A percentile compares a stretch with the other conserved stretches of the same genome.
Conservation (phyloP, 2,888 invertebrate species). For the Tethea ocularis region DNA sequence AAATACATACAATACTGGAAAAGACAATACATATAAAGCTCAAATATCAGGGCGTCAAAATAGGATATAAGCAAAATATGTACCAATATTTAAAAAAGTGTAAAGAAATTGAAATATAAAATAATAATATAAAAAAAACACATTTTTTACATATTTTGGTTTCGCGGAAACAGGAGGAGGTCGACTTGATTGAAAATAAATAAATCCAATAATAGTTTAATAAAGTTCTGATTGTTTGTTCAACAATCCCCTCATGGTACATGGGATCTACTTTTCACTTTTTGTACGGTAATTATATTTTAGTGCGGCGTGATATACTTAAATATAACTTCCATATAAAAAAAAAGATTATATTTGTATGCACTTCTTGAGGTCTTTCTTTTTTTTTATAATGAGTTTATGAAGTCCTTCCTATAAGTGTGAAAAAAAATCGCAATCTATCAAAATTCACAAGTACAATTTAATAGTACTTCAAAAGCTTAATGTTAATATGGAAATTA, state of each 20-base stretch:
- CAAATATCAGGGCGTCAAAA: slow-evolving; percentile 76
- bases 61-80: slow-evolving; percentile 56
- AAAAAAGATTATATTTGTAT: slow-evolving; percentile 11
- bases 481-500: slow-evolving; percentile 59
- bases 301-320: slow-evolving; percentile 24
- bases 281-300: slow-evolving; percentile 15
- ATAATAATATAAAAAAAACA: slow-evolving; percentile 30
- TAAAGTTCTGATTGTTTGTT: slow-evolving; percentile 18
- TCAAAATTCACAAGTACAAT: neutral
- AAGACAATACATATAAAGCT: slow-evolving; percentile 42
- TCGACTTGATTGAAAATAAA: slow-evolving; percentile 61
- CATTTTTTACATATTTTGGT: slow-evolving; percentile 46
- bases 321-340: slow-evolving; percentile 69
- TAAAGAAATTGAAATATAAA: slow-evolving; percentile 14
- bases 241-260: slow-evolving; percentile 76
- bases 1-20: slow-evolving; percentile 37
- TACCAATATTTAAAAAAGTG: slow-evolving; percentile 22
- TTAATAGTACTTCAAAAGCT: neutral
- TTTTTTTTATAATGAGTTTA: neutral
- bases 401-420: neutral
- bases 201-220: slow-evolving; percentile 43
- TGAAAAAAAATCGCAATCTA: neutral
- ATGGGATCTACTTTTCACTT: slow-evolving; percentile 32
- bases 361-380: neutral
- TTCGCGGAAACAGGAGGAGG: slow-evolving; percentile 81